These are phyloP conservation scores for Phalangium opilio DNA, from an alignment of 2,888 invertebrate genomes.

Conservation along the genomic window DNA sequence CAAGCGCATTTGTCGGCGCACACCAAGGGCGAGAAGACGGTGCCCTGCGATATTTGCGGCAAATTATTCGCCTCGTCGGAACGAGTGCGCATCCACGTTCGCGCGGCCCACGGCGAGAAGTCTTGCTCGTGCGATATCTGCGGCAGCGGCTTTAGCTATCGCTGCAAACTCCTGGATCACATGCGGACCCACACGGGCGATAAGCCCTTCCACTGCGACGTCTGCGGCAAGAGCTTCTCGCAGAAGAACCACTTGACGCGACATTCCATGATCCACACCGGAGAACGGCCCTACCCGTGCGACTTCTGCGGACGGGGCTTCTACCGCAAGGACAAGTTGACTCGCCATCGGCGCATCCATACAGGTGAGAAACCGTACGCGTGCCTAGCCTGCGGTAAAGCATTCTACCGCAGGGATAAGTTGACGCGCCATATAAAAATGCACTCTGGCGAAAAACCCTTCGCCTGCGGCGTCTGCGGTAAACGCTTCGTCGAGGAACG, in stretches of 20 bases:
- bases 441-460: slow-evolving; percentile 18
- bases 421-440: slow-evolving; percentile 18
- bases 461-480: slow-evolving; percentile 17
- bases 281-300: slow-evolving; percentile 23
- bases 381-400: slow-evolving; percentile 17
- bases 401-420: slow-evolving; percentile 17
- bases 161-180: slow-evolving; percentile 23
- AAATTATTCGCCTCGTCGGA: slow-evolving; percentile 23
- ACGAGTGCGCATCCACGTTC: slow-evolving; percentile 21
- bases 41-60: slow-evolving; percentile 23
- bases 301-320: slow-evolving; percentile 23
- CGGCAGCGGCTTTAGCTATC: slow-evolving; percentile 23
- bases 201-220: slow-evolving; percentile 23
- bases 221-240: slow-evolving; percentile 23
- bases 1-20: slow-evolving; percentile 22
- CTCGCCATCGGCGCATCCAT: slow-evolving; percentile 20
- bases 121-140: slow-evolving; percentile 23
- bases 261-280: slow-evolving; percentile 24
- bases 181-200: slow-evolving; percentile 24
- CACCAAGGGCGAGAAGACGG: slow-evolving; percentile 21
- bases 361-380: slow-evolving; percentile 18
- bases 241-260: slow-evolving; percentile 23
- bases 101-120: slow-evolving; percentile 23
- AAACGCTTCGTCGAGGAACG: slow-evolving; percentile 17
- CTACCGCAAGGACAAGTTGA: slow-evolving; percentile 23